A percentile compares a stretch with the other conserved stretches of the same genome.
Evolutionary conservation across 2,888 invertebrate species (phyloP).

Genomic region (Philereme vetulata): DNA sequence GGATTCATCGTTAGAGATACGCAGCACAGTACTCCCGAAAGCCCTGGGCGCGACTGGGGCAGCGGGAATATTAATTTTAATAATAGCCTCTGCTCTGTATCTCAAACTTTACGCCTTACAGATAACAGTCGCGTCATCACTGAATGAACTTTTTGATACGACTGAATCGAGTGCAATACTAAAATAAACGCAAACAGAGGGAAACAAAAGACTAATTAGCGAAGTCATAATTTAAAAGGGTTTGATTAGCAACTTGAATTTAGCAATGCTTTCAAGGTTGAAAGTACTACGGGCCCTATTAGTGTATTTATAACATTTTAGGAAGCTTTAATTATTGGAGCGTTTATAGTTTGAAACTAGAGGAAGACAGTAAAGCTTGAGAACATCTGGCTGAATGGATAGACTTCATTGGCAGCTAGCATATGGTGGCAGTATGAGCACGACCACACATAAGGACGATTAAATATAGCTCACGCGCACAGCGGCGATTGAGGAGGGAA

Average conservation of each 20-base stretch:
- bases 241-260: constrained; percentile 52
- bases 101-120: constrained; percentile 63
- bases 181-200: constrained; percentile 44
- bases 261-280: constrained; percentile 53
- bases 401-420: constrained; percentile 79
- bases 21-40: constrained; percentile 65
- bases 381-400: constrained; percentile 64
- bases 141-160: constrained; percentile 19
- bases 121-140: constrained; percentile 36
- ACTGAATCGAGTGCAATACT: constrained; percentile 33
- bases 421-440: constrained; percentile 71
- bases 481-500: constrained; percentile 53
- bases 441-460: constrained; percentile 69
- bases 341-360: neutral
- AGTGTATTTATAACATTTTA: constrained; percentile 19
- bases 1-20: constrained; percentile 64
- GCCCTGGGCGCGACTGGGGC: constrained; percentile 77
- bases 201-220: constrained; percentile 51
- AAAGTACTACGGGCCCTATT: constrained; percentile 39
- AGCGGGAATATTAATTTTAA: constrained; percentile 79
- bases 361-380: constrained; percentile 55
- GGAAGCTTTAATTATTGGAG: neutral
- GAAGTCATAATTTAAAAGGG: constrained; percentile 44
- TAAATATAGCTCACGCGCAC: constrained; percentile 79
- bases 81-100: constrained; percentile 70